Conservation (phyloP, 2,888 invertebrate genomes). For the Clostera curtula region DNA sequence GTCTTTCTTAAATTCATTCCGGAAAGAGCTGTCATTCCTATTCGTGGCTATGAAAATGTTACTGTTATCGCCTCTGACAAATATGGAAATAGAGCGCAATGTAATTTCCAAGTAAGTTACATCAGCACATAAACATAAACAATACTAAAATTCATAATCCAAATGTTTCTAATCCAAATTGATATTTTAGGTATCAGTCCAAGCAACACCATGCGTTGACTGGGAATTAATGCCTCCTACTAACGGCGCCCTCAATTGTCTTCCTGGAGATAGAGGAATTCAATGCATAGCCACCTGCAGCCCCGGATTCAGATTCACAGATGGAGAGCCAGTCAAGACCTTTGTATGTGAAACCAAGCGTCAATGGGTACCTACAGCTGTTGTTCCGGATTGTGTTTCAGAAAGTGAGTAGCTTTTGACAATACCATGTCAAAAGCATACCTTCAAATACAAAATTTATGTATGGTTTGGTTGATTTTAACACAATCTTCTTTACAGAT, state of each 20-base stretch:
- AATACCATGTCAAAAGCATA: no score
- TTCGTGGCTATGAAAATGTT: constrained; percentile 92
- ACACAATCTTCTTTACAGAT: constrained; percentile 75
- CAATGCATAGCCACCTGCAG: constrained; percentile 94
- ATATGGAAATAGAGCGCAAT: constrained; percentile 90
- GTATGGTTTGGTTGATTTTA: no score
- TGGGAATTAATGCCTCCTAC: constrained; percentile 94
- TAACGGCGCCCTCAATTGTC: constrained; percentile 90
- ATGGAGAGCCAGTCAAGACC: constrained; percentile 90
- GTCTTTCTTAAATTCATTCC: constrained; percentile 88
- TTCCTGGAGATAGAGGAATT: constrained; percentile 86
- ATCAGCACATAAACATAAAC: neutral
- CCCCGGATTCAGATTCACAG: constrained; percentile 91
- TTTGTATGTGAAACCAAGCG: constrained; percentile 88
- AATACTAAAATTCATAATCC: no score
- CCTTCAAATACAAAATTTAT: no score
- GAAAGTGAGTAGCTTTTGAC: constrained; percentile 77
- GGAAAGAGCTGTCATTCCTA: constrained; percentile 88
- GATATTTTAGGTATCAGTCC: constrained; percentile 84
- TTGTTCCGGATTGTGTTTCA: constrained; percentile 96
- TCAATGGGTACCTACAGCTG: constrained; percentile 90
- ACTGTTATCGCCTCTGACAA: constrained; percentile 92
- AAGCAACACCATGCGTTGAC: constrained; percentile 94
- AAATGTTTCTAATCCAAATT: constrained; percentile 34
- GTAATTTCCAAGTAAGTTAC: constrained; percentile 87